Evolutionary conservation across 2,888 invertebrate genomes (phyloP).

Genomic region (Lomographa bimaculata): DNA sequence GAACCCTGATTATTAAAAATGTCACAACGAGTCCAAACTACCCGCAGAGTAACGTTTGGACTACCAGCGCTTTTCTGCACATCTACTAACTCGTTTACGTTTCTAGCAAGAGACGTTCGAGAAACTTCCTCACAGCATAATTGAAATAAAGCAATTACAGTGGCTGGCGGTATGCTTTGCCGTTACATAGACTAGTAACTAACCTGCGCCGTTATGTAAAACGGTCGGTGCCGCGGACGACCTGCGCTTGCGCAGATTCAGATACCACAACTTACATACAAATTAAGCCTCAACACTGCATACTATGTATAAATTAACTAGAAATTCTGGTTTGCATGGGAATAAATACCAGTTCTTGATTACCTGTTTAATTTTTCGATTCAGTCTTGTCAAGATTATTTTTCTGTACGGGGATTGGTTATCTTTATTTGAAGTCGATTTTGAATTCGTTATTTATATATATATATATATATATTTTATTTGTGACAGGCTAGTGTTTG

Average conservation of each 20-base stretch:
- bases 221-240: constrained; percentile 21
- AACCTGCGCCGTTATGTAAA: constrained; percentile 39
- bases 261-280: constrained; percentile 14
- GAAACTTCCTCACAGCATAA: no score
- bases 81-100: no score
- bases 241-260: constrained; percentile 4
- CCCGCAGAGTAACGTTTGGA: no score
- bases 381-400: constrained; percentile 28
- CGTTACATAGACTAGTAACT: constrained; percentile 26
- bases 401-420: no score
- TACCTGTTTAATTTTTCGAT: constrained; percentile 15
- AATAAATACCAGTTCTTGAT: constrained; percentile 1
- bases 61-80: no score
- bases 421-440: no score
- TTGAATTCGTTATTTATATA: no score
- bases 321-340: constrained; percentile 6
- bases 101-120: no score
- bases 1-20: no score
- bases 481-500: no score
- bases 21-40: no score
- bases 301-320: constrained; percentile 2
- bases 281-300: constrained; percentile 9
- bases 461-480: no score
- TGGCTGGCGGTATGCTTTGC: constrained; percentile 35
- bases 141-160: constrained; percentile 35